Base-by-base conservation (phyloP, 2,797 vertebrate genomes). In the Acanthopagrus latus region DNA sequence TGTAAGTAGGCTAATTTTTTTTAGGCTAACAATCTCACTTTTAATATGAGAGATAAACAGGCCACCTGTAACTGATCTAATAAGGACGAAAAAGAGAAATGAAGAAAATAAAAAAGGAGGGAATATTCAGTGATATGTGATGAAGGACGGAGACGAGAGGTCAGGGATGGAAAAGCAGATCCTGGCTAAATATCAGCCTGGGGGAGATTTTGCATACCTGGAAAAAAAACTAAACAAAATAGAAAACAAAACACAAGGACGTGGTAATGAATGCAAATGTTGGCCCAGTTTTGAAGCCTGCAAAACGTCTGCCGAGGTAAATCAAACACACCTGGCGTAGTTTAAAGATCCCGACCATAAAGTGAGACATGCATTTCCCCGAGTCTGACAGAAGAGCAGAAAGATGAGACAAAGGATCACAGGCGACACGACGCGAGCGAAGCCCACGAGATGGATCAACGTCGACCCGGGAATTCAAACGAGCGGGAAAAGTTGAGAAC, bases 181-280 rank as follows among this genome's bases (percentile, higher is more conserved):
- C 16, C 46, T 57, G 33, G 33, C 20, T 75, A 17, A 78, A 81
- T 51, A 74, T 69, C 58, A 80, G 18, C 38, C 41, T 17, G 7
- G 50, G 13, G 5, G 66, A 21, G 33, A 27, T 33, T 77, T 67
- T 78, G 20, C 66, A 86, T 68, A 84, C 82, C 74, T 89, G 65
- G 7, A 47, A 51, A 62, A 76, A 65, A 21, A 55, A 76, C 62
- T 41, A 25, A 14, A 43, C 50, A 60, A 41, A 59, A 12, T 1
- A 58, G 17, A 17, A 44, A 10, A 57, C 13, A 67, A 60, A 80
- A 64, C 43, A 51, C 0, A 57, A 68, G 33, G 46, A 80, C 25
- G 47, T 59, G 71, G 33, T 81, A 86, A 91, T 86, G 48, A 84
- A 92, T 90, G 86, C 84, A 79, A 84, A 78, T 69, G 64, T 54